Percentiles rank a stretch among this genome's conserved stretches.
These are phyloP conservation scores for Nettapus auritus DNA, from an alignment of 2,113 vertebrate species.

Conservation along the genomic window DNA sequence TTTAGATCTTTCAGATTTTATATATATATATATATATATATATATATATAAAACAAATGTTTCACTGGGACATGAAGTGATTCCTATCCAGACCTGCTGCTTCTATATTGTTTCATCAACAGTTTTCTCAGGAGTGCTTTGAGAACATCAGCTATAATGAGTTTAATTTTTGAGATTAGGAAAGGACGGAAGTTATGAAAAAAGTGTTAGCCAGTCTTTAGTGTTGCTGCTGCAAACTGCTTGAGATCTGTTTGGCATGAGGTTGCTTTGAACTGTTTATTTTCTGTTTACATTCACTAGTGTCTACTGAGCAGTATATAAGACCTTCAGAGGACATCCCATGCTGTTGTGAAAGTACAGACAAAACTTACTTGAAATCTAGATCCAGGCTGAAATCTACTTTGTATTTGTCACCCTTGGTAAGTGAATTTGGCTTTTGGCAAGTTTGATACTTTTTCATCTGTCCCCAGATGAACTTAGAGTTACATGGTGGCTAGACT, in stretches of 20 bases:
- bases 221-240: background rate
- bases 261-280: background rate
- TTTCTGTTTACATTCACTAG: background rate
- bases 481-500: background rate
- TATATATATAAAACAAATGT: background rate
- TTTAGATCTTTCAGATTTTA: background rate
- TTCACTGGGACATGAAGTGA: background rate
- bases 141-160: background rate
- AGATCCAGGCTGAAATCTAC: background rate
- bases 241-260: background rate
- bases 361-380: background rate
- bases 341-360: background rate
- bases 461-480: background rate
- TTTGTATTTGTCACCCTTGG: background rate
- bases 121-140: background rate
- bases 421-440: background rate
- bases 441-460: background rate
- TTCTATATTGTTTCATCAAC: background rate
- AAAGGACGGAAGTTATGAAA: background rate
- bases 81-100: background rate
- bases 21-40: no score
- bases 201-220: background rate
- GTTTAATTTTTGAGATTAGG: background rate
- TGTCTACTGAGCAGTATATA: background rate
- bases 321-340: background rate